Conservation (phyloP, 2,113 vertebrate species). For the Rattus rattus region DNA sequence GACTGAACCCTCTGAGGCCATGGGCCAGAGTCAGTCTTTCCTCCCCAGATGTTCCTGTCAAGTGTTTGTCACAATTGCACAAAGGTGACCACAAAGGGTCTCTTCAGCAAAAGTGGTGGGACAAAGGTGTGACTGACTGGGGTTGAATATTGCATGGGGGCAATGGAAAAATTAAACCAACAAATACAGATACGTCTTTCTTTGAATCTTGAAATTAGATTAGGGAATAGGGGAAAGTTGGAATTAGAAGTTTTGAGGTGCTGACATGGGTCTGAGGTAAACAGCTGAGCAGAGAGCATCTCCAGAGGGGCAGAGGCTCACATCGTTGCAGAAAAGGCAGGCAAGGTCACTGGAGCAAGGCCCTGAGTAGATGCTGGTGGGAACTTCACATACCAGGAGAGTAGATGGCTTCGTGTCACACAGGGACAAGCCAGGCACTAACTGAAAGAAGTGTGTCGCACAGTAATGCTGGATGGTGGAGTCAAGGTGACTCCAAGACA, state of each 20-base stretch:
- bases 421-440: background rate
- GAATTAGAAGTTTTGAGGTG: background rate
- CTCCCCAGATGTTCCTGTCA: background rate
- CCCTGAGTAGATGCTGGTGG: background rate
- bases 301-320: background rate
- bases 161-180: background rate
- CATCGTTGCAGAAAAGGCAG: background rate
- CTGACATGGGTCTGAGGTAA: background rate
- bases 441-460: background rate
- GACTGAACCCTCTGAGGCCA: background rate
- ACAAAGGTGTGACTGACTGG: background rate
- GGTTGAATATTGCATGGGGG: background rate
- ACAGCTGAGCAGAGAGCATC: background rate
- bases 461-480: background rate
- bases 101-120: background rate
- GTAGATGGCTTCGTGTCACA: background rate
- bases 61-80: background rate
- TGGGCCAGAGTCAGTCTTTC: background rate
- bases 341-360: background rate
- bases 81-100: background rate
- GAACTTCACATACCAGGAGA: accelerated
- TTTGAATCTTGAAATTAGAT: background rate
- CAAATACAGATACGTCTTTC: too few species aligned
- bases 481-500: background rate
- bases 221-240: too few species aligned